A percentile compares a stretch with the other conserved stretches of the same genome.
Evolutionary conservation across 2,888 invertebrate genomes (phyloP).

Genomic region (Clitarchus hookeri): DNA sequence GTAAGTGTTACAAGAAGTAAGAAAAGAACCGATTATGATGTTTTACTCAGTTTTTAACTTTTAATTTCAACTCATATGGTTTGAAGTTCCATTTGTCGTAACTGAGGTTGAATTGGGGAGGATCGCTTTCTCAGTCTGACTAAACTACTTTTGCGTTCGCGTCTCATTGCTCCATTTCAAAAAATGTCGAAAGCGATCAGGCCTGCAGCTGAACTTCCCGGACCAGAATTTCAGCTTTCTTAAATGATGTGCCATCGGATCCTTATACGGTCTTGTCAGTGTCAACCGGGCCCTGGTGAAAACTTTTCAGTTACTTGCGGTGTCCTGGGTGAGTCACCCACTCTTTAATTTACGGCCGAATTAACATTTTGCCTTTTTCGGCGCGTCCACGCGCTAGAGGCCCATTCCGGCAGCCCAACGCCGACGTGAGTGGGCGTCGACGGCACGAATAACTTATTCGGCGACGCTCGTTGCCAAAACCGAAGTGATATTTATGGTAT

Average conservation of each 20-base stretch:
- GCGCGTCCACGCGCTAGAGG: not conserved
- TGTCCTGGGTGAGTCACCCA: not conserved
- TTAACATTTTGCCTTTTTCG: not conserved
- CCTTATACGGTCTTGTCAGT: not conserved
- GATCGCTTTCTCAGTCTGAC: too few relatives aligned
- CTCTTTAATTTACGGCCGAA: constrained; percentile 5
- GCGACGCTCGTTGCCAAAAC: not conserved
- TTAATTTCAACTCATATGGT: not conserved
- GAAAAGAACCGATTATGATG: too few relatives aligned
- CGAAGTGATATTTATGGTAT: not conserved
- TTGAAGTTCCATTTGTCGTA: not conserved
- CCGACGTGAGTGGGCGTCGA: not conserved
- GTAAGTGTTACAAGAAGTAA: too few relatives aligned
- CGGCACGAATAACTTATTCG: not conserved
- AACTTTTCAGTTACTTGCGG: not conserved
- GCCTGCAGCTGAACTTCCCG: not conserved
- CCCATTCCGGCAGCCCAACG: not conserved
- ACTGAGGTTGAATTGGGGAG: not conserved
- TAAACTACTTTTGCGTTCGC: too few relatives aligned
- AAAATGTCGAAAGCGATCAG: not conserved
- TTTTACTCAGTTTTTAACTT: not conserved
- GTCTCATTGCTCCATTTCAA: not conserved
- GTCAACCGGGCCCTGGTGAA: not conserved
- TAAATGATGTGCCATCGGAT: not conserved
- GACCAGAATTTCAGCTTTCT: not conserved